A percentile compares a stretch with the other conserved stretches of the same genome.
Evolutionary conservation across 2,113 vertebrate species (phyloP).

Genomic region (Aegithalos caudatus): DNA sequence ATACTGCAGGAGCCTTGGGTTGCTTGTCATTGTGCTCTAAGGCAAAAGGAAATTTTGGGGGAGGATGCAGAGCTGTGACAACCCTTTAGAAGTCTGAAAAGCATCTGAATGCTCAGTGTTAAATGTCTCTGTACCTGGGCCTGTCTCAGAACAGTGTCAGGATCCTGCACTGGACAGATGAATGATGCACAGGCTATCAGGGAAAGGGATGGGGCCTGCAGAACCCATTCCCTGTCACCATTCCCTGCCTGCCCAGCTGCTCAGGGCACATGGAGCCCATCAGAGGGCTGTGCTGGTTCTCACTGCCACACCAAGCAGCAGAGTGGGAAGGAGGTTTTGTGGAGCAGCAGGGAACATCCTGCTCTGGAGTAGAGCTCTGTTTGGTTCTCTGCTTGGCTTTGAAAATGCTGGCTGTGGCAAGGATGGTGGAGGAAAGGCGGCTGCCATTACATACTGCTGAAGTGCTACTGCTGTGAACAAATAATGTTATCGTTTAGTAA

Average conservation of each 20-base stretch:
- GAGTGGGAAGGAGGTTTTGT: neutral
- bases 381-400: neutral
- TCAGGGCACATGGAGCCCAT: neutral
- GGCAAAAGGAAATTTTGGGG: neutral
- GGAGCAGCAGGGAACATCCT: neutral
- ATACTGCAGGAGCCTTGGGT: neutral
- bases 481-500: constrained; percentile 4
- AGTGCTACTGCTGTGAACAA: constrained; percentile 7
- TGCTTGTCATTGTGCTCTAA: neutral
- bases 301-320: neutral
- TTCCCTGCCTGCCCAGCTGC: neutral
- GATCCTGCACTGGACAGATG: neutral
- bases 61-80: neutral
- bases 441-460: neutral
- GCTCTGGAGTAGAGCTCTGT: neutral
- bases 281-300: neutral
- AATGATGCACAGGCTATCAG: too few species aligned
- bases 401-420: neutral
- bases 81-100: neutral
- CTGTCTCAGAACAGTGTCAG: neutral
- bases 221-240: neutral
- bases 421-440: neutral
- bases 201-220: neutral
- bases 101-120: neutral
- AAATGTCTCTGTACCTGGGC: neutral